phyloP scores from a whole-genome alignment of 2,113 vertebrate species.

The Neoarius graeffei region DNA sequence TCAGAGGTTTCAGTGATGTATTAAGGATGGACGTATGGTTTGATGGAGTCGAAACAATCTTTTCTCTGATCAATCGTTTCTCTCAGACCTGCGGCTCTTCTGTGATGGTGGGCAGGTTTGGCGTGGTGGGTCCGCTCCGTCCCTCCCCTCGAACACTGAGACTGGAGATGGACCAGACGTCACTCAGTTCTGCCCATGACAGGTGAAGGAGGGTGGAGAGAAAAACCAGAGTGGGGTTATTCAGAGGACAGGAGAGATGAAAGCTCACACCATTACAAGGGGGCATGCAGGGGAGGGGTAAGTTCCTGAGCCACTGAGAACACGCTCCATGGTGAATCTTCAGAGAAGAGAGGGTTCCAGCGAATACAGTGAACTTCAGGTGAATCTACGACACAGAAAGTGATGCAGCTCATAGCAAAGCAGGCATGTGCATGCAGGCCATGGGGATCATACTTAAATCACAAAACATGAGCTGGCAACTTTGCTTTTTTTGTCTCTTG shows the following conservation, averaged over 20 bases:
- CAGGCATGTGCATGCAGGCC: neutral
- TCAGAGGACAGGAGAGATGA: constrained; percentile 5
- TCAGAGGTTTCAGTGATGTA: neutral
- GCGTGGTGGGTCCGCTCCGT: constrained; percentile 58
- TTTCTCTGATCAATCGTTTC: neutral
- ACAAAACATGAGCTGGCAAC: too few species aligned
- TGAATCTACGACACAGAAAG: constrained; percentile 65
- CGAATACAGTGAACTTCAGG: constrained; percentile 63
- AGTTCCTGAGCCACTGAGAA: constrained; percentile 63
- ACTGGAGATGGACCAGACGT: constrained; percentile 78
- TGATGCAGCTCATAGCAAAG: constrained; percentile 18
- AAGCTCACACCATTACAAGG: constrained; percentile 45
- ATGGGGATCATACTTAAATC: neutral
- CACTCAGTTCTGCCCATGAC: constrained; percentile 71
- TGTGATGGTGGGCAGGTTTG: constrained; percentile 71
- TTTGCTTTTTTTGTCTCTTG: neutral
- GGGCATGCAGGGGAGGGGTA: constrained; percentile 56
- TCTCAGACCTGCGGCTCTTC: constrained; percentile 63
- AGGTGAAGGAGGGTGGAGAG: constrained; percentile 6
- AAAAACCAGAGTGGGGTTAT: constrained; percentile 13
- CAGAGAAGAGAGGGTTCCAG: constrained; percentile 68
- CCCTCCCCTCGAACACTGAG: constrained; percentile 64
- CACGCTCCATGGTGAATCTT: constrained; percentile 57
- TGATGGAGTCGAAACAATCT: neutral
- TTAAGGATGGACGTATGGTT: neutral